Evolutionary conservation across 2,113 vertebrate species (phyloP), one percentile per base, ranked within the genome.

Genomic region (Syngnathus floridae): DNA sequence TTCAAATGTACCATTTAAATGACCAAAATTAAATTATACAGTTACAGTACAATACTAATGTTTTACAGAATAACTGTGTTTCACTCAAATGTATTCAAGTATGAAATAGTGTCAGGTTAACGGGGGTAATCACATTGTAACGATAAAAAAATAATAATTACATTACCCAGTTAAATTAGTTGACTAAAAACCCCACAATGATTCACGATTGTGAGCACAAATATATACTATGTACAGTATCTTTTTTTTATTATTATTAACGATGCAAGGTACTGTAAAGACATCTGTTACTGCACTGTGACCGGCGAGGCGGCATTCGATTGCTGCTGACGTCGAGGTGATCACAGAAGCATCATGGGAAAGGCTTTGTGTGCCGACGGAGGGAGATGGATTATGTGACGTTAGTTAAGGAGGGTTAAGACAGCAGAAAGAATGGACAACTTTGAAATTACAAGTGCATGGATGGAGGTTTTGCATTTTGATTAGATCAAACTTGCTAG

Each of bases 381-480:
- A 1, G 90, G 90, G 40, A 92, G 91, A 70, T 87, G 87, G 54
- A 86, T 79, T 41, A 92, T 81, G 90, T 92, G 61, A 72, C 63
- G 19, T 52, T 54, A 58, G 79, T 89, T 90, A 74, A 92, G 86
- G 84, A 35, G 54, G n/a, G 19, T 51, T 9, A 21, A 9, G 8
- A 8, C 14, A 48, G 17, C 45, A 7, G 45, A 7, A 19, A 48
- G 45, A 19, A 12, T 31, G 26, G 26, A 31, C 26, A 31, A 3
- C 26, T 31, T 31, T 3, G 26, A 31, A 31, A 31, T 31, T 31
- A 31, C 26, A 31, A 31, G 2, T 31, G 26, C 26, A 31, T 31
- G 26, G 26, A 31, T 31, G 26, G 26, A 31, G 26, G 26, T 31
- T 31, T 31, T 31, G 26, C 26, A 31, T 31, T 31, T 31, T 3